These are phyloP conservation scores for Pristionchus fissidentatus DNA, from an alignment of 2,888 invertebrate genomes.

Conservation along the genomic window DNA sequence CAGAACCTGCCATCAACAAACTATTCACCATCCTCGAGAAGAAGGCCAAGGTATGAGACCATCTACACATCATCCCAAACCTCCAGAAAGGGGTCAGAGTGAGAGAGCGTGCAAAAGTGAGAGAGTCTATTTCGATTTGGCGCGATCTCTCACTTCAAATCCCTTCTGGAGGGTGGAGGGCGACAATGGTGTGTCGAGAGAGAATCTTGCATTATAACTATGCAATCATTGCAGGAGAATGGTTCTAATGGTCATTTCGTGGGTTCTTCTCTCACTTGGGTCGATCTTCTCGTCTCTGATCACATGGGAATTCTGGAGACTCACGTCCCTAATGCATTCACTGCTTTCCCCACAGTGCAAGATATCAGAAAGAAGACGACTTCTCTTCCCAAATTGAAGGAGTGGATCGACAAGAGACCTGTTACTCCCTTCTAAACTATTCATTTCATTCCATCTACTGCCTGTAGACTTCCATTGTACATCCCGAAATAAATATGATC, in stretches of 20 bases:
- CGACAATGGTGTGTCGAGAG: too few species aligned
- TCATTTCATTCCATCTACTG: not conserved
- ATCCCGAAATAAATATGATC: slow-evolving; percentile 10
- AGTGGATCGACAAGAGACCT: slow-evolving; percentile 46
- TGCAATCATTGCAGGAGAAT: not conserved
- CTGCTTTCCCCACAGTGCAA: not conserved
- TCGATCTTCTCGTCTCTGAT: slow-evolving; percentile 37
- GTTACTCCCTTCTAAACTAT: slow-evolving; percentile 13
- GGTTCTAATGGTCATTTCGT: slow-evolving; percentile 19
- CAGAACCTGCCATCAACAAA: slow-evolving; percentile 64
- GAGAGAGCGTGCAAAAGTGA: too few species aligned
- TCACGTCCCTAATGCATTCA: not conserved
- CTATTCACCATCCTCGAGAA: slow-evolving; percentile 62
- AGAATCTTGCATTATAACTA: not conserved
- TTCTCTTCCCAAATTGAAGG: slow-evolving; percentile 31
- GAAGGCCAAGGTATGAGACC: slow-evolving; percentile 52
- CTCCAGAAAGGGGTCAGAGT: too few species aligned
- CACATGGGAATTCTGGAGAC: slow-evolving; percentile 19
- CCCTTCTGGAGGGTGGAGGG: too few species aligned
- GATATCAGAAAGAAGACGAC: slow-evolving; percentile 11
- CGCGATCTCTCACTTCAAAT: too few species aligned
- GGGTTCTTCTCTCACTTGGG: slow-evolving; percentile 40
- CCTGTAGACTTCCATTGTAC: not conserved
- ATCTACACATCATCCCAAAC: too few species aligned
- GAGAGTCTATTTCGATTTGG: too few species aligned